Conservation (phyloP, 2,113 vertebrate species). For the Phalacrocorax carbo region DNA sequence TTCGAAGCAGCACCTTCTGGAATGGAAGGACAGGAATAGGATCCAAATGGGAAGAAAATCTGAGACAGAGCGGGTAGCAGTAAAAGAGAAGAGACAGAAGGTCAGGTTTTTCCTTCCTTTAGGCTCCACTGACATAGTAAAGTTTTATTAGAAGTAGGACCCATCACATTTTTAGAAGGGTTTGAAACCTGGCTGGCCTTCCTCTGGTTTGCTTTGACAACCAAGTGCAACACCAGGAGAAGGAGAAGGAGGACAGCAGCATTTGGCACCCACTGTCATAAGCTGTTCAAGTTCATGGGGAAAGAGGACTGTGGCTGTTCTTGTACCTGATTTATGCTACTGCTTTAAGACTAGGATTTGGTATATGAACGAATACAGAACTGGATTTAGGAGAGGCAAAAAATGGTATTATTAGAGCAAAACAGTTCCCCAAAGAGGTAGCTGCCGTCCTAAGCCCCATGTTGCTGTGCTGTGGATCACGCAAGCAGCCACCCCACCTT, state of each 20-base stretch:
- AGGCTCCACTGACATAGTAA: background rate
- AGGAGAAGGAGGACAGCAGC: background rate
- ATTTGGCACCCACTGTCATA: background rate
- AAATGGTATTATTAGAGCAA: background rate
- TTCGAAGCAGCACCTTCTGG: background rate
- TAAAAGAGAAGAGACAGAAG: background rate
- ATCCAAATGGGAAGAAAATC: background rate
- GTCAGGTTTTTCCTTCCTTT: background rate
- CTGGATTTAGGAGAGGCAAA: background rate
- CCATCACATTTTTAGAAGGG: background rate
- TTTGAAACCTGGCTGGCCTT: background rate
- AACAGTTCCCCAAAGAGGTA: background rate
- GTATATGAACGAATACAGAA: background rate
- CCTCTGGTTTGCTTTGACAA: background rate
- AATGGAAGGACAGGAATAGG: background rate
- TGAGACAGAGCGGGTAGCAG: background rate
- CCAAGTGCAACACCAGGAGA: background rate
- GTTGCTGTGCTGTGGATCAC: accelerated
- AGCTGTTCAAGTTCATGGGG: background rate
- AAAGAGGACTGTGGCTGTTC: background rate
- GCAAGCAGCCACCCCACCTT: background rate
- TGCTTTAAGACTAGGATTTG: background rate
- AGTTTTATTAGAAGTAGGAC: background rate
- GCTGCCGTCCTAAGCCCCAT: background rate
- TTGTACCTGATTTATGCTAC: background rate